A percentile compares a stretch with the other conserved stretches of the same genome.
Evolutionary conservation across 2,888 invertebrate genomes (phyloP).

Genomic region (Apotomis capreana): DNA sequence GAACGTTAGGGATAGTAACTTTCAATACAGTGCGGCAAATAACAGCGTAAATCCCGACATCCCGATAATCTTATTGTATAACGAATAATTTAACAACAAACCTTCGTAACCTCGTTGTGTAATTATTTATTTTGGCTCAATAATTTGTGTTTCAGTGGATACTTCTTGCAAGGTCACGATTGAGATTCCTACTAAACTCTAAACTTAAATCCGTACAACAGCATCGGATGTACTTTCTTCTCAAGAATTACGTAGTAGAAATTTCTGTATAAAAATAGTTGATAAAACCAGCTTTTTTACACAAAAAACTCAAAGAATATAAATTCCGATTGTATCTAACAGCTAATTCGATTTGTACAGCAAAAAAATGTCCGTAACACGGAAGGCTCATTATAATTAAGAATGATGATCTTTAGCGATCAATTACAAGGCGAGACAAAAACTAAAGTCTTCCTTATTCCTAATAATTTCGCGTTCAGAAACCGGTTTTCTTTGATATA

Average conservation of each 20-base stretch:
- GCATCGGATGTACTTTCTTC: too few relatives aligned
- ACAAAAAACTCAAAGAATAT: neutral
- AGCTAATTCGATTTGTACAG: constrained; percentile 21
- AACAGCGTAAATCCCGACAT: constrained; percentile 11
- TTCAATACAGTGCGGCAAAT: neutral
- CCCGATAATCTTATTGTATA: constrained; percentile 15
- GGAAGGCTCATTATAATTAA: constrained; percentile 35
- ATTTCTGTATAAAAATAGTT: too few relatives aligned
- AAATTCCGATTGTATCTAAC: neutral
- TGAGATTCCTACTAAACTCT: too few relatives aligned
- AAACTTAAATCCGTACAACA: too few relatives aligned
- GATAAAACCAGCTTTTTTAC: neutral
- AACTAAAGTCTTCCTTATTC: constrained; percentile 51
- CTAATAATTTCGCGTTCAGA: constrained; percentile 52
- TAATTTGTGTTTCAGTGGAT: too few relatives aligned
- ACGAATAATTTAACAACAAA: constrained; percentile 40
- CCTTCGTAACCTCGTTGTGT: constrained; percentile 38
- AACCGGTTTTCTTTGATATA: constrained; percentile 49
- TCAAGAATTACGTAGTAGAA: too few relatives aligned
- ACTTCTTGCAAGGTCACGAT: too few relatives aligned
- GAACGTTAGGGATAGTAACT: too few relatives aligned
- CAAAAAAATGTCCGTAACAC: constrained; percentile 25
- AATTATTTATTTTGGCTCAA: neutral
- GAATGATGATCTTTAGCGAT: constrained; percentile 37
- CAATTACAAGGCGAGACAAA: constrained; percentile 40